Conservation (phyloP, 2,797 vertebrate species). For the Tenualosa thibaudeaui region DNA sequence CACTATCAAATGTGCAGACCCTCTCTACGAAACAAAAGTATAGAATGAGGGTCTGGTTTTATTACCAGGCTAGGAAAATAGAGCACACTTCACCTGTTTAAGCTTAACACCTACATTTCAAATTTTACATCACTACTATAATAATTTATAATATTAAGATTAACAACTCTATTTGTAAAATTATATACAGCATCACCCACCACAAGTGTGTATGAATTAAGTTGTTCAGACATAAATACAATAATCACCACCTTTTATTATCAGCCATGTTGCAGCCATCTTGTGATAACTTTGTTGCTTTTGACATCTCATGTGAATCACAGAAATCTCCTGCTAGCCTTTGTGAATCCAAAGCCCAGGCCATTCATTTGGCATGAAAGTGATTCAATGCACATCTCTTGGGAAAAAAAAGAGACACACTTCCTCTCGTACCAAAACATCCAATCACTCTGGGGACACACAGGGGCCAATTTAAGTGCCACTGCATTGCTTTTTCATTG, state of each 20-base stretch:
- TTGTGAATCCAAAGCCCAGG: constrained; percentile 49
- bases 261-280: neutral
- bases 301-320: constrained; percentile 44
- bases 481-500: constrained; percentile 58
- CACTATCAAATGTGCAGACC: too few species aligned
- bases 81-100: neutral
- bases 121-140: neutral
- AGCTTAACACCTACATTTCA: neutral
- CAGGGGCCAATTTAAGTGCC: constrained; percentile 61
- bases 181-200: neutral
- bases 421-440: constrained; percentile 68
- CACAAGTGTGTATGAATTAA: neutral
- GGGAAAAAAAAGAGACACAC: constrained; percentile 53
- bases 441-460: constrained; percentile 57
- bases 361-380: constrained; percentile 68
- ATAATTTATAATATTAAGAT: neutral
- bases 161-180: neutral
- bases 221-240: neutral
- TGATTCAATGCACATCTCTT: constrained; percentile 60
- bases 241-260: neutral
- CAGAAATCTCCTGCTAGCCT: constrained; percentile 41
- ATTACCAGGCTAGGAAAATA: too few species aligned
- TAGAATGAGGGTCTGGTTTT: too few species aligned
- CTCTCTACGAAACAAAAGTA: too few species aligned
- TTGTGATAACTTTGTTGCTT: neutral